Base-by-base conservation (phyloP, 2,797 vertebrate species). In the Rhinophrynus dorsalis region DNA sequence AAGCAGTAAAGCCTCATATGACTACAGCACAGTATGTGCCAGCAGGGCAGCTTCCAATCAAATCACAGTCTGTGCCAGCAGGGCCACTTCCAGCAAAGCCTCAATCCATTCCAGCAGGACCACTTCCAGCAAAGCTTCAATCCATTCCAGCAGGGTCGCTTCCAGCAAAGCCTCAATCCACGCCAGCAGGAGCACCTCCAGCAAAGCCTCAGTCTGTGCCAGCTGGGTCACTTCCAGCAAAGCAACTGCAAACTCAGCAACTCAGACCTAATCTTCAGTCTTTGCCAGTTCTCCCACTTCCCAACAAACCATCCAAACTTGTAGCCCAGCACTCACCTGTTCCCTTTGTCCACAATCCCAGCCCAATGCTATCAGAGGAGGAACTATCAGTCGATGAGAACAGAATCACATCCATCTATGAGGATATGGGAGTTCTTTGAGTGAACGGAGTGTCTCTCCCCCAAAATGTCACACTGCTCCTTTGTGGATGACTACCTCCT, bases 371-470 rank as follows among this genome's bases (percentile, higher is more conserved):
- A 20, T 3, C 3, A 8, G 21, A 58, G 48, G 74, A 75, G 56
- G 85, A 87, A 74, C 77, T 80, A 47, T 83, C 47, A 2, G 88
- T 81, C 74, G 77, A 81, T 33, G 68, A 61, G 50, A 61, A 54
- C 33, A 67, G 68, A 45, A 79, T 52, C 33, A 77, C 40, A 0
- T 80, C 78, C 13, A 72, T 78, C 45, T 88, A 77, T 0, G 84
- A 91, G 56, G 84, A 82, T 20, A 40, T 84, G 27, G 82, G 82
- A 2, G 65, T 81, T 37, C 75, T 80, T 0, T 83, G 65, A 74
- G 57, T 9, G 13, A 10, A 1, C 63, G 0, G 0, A 30, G 23
- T n/a, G n/a, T n/a, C n/a, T n/a, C n/a, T n/a, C 51, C 52, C 35
- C 47, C 61, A 29, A 40, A 5, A 30, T 1, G 30, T 29, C 5